phyloP scores from a whole-genome alignment of 2,113 vertebrate species.

The Otolemur garnettii region DNA sequence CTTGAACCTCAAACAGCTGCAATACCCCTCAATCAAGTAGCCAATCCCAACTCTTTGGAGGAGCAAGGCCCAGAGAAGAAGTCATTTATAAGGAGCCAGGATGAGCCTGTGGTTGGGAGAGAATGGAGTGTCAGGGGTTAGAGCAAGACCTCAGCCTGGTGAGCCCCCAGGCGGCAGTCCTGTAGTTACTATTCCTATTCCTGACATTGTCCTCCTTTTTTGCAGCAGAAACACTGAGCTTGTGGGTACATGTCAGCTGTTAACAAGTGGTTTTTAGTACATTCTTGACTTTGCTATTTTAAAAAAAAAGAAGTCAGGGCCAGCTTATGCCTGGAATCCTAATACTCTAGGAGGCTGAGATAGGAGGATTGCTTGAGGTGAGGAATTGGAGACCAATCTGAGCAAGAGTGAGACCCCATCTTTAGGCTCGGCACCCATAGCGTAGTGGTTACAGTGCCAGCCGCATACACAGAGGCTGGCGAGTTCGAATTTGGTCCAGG shows the following conservation, averaged over 20 bases:
- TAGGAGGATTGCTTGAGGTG: too few relatives aligned
- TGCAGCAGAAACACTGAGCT: constrained; percentile 92
- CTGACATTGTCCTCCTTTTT: constrained; percentile 86
- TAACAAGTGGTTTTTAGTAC: constrained; percentile 93
- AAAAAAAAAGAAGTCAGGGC: too few relatives aligned
- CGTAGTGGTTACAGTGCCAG: too few relatives aligned
- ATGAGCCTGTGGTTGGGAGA: constrained; percentile 87
- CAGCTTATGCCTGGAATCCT: too few relatives aligned
- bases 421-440: too few relatives aligned
- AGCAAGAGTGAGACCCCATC: too few relatives aligned
- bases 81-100: constrained; percentile 93
- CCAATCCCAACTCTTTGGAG: constrained; percentile 99
- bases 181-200: constrained; percentile 90
- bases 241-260: constrained; percentile 96
- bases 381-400: too few relatives aligned
- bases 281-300: constrained; percentile 92
- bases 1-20: constrained; percentile 97
- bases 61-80: constrained; percentile 98
- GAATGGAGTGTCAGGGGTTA: constrained; percentile 80
- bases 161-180: constrained; percentile 85
- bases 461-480: too few relatives aligned
- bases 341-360: too few relatives aligned
- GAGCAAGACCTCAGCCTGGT: constrained; percentile 83
- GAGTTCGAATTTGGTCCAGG: too few relatives aligned
- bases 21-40: constrained; percentile 98